phyloP scores from a whole-genome alignment of 2,888 invertebrate species.

The Platerodrilus igneus region DNA sequence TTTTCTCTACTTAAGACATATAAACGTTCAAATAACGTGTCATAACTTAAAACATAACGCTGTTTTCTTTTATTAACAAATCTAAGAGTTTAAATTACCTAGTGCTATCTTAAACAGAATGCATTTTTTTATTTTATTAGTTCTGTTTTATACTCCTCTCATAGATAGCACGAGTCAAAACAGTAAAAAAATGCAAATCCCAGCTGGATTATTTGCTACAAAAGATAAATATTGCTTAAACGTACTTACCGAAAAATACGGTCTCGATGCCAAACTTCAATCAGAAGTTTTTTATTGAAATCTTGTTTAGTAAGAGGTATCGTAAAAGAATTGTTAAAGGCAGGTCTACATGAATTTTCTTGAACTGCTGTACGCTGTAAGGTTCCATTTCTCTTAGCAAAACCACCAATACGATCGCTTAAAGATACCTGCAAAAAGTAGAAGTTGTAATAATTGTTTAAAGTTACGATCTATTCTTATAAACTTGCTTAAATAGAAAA shows the following conservation, averaged over 20 bases:
- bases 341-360: conserved; percentile 70
- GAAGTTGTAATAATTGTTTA: background rate
- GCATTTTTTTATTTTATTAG: no score
- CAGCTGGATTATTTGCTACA: no score
- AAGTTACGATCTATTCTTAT: background rate
- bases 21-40: no score
- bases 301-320: conserved; percentile 59
- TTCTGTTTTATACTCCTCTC: no score
- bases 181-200: no score
- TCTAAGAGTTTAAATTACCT: no score
- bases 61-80: no score
- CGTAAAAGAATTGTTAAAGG: conserved; percentile 73
- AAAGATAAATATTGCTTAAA: background rate
- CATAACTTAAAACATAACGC: no score
- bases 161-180: no score
- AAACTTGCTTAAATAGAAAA: no score
- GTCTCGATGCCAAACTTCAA: conserved; percentile 85
- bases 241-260: conserved; percentile 69
- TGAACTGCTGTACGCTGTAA: conserved; percentile 78
- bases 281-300: conserved; percentile 54
- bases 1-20: no score
- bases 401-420: conserved; percentile 42
- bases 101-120: no score
- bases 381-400: conserved; percentile 48
- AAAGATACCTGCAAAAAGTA: conserved; percentile 53